Percentiles rank a stretch among this genome's conserved stretches.
These are phyloP conservation scores for Agelaius tricolor DNA, from an alignment of 2,113 vertebrate genomes.

Conservation along the genomic window DNA sequence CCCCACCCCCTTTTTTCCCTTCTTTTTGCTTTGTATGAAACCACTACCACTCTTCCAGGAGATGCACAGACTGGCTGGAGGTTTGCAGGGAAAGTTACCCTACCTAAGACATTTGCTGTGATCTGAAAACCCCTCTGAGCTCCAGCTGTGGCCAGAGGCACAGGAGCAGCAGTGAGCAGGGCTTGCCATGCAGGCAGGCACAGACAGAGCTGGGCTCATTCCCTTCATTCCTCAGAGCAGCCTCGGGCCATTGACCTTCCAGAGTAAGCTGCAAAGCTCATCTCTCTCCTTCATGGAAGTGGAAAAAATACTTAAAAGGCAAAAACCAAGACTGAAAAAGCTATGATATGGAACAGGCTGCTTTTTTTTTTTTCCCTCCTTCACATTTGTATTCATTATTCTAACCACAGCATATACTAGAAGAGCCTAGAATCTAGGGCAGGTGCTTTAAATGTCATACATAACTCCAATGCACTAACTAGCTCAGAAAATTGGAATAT, in stretches of 20 bases:
- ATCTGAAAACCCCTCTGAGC: neutral
- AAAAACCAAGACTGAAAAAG: neutral
- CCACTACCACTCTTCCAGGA: neutral
- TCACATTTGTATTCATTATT: neutral
- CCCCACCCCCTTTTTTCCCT: rapidly evolving
- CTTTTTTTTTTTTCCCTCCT: neutral
- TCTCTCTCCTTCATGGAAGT: neutral
- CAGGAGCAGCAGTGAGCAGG: neutral
- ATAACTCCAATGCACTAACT: neutral
- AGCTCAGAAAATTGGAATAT: neutral
- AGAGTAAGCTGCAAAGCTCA: neutral
- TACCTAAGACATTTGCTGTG: neutral
- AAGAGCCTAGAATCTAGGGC: neutral
- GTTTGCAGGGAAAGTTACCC: neutral
- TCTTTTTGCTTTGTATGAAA: neutral
- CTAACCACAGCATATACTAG: neutral
- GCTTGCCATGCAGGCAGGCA: neutral
- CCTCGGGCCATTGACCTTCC: neutral
- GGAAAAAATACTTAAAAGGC: neutral
- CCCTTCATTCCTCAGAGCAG: neutral
- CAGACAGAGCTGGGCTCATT: neutral
- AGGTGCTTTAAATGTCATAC: neutral
- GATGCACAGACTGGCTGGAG: neutral
- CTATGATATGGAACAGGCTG: neutral
- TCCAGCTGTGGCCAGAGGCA: neutral